Conservation (phyloP, 53 echinoderm and acorn worm genomes). For the Zoroaster sp. region DNA sequence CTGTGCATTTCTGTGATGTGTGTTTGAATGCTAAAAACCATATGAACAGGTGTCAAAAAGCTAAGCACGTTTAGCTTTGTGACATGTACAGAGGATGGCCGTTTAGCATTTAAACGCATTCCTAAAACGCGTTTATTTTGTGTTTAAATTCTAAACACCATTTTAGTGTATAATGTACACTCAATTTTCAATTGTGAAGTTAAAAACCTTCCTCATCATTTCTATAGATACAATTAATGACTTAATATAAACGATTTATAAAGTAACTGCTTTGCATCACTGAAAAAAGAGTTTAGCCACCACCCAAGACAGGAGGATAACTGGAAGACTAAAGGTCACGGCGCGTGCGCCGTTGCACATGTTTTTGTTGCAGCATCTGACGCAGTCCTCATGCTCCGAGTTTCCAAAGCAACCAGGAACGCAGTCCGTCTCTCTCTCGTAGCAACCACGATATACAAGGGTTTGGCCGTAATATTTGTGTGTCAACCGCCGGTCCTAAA, state of each 20-base stretch:
- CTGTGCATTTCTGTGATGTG: no score
- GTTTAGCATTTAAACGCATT: neutral
- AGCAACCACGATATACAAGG: conserved; percentile 61
- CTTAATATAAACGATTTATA: neutral
- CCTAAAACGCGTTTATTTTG: neutral
- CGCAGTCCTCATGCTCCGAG: conserved; percentile 52
- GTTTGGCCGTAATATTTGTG: conserved; percentile 38
- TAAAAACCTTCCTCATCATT: no score
- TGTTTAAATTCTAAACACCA: neutral
- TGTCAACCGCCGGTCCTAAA: conserved; percentile 48
- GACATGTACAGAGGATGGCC: no score
- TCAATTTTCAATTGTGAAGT: neutral
- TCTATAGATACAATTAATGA: no score
- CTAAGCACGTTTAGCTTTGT: no score
- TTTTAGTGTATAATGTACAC: neutral
- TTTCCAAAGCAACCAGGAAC: conserved; percentile 63
- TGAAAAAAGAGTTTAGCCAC: conserved; percentile 13
- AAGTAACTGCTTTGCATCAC: neutral
- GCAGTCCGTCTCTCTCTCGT: conserved; percentile 62
- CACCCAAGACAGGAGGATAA: conserved; percentile 48
- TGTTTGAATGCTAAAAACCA: no score
- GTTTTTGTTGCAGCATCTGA: conserved; percentile 65
- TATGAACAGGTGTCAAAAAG: no score
- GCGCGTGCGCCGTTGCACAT: conserved; percentile 69
- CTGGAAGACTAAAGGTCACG: conserved; percentile 48